Evolutionary conservation across 2,797 vertebrate species (phyloP).

Genomic region (Poecile montanus): DNA sequence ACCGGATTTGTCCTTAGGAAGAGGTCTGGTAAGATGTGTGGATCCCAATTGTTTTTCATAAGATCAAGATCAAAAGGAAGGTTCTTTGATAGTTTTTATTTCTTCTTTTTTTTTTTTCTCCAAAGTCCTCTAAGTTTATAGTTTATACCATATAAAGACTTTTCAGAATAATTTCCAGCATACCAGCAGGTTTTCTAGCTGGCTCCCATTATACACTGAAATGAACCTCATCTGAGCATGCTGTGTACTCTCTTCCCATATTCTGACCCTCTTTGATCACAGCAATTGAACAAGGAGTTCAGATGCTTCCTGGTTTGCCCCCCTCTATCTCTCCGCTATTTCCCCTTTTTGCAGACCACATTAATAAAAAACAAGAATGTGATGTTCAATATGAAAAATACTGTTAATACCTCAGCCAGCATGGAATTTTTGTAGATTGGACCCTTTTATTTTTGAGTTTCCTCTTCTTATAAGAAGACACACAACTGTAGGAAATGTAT

Average conservation of each 20-base stretch:
- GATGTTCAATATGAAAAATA: not conserved
- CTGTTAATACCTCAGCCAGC: not conserved
- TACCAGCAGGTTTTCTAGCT: constrained; percentile 20
- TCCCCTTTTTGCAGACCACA: constrained; percentile 4
- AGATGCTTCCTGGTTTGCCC: not conserved
- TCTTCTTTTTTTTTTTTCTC: not conserved
- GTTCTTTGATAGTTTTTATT: not conserved
- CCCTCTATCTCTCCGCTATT: not conserved
- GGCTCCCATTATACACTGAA: not conserved
- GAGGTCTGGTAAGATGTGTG: not conserved
- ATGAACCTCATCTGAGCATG: constrained; percentile 28
- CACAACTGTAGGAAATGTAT: not conserved
- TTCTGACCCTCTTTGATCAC: constrained; percentile 42
- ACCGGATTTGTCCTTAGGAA: not conserved
- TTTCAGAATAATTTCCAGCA: not conserved
- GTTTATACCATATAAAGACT: not conserved
- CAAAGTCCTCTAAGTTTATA: not conserved
- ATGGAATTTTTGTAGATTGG: not conserved
- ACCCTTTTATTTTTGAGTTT: constrained; percentile 1
- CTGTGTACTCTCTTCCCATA: constrained; percentile 41
- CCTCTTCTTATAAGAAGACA: not conserved
- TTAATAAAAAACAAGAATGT: constrained; percentile 38
- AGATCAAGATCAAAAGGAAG: not conserved
- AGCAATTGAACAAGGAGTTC: not conserved
- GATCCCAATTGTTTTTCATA: not conserved